phyloP scores from a whole-genome alignment of 1,140 invertebrate genomes.

The Aphidius ervi region DNA sequence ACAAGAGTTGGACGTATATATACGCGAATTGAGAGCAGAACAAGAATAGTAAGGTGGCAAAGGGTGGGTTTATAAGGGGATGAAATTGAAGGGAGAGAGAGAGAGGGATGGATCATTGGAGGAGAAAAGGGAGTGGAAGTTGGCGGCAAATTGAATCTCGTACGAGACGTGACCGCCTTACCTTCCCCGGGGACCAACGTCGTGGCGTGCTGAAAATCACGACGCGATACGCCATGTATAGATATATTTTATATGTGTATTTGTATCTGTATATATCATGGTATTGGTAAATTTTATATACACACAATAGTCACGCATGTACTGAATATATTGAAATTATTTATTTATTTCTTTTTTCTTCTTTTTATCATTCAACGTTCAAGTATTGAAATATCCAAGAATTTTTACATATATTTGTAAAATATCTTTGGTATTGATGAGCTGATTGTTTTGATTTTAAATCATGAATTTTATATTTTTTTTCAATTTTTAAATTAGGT shows the following conservation, averaged over 20 bases:
- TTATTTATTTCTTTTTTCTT: too few species aligned
- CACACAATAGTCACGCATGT: conserved; percentile 1
- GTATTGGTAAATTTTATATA: background rate
- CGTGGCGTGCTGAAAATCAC: conserved; percentile 48
- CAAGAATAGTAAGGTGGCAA: conserved; percentile 24
- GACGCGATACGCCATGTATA: conserved; percentile 24
- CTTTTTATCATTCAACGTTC: too few species aligned
- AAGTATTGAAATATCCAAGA: too few species aligned
- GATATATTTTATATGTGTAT: too few species aligned
- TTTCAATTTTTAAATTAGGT: too few species aligned
- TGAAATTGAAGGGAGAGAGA: background rate
- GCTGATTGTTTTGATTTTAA: too few species aligned
- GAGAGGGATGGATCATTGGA: conserved; percentile 1
- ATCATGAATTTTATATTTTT: too few species aligned
- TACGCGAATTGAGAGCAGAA: conserved; percentile 18
- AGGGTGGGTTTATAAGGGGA: conserved; percentile 9
- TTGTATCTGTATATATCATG: too few species aligned
- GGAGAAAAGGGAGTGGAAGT: conserved; percentile 20
- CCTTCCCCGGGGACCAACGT: conserved; percentile 39
- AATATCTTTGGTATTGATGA: too few species aligned
- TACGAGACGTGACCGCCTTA: conserved; percentile 48
- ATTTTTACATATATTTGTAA: too few species aligned
- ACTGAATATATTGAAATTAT: background rate
- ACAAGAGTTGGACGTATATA: conserved; percentile 12
- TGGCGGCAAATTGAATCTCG: conserved; percentile 48